Base-by-base conservation (phyloP, 1,140 invertebrate species). In the Panagrolaimus sp. region DNA sequence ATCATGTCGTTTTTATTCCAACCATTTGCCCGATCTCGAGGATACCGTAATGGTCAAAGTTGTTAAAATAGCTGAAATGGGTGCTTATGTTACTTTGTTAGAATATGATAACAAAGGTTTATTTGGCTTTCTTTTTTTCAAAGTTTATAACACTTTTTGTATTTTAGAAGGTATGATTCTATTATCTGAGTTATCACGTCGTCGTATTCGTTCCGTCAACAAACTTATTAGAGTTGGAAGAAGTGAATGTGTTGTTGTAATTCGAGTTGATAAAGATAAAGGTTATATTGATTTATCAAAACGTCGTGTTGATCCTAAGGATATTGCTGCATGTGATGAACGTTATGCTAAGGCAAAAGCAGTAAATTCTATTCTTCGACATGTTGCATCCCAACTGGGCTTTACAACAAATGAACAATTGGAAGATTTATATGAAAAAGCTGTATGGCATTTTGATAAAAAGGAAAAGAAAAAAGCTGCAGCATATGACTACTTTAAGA, bases 11-110 rank as follows among this genome's bases (percentile, higher is more conserved):
- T 98, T 93, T 89, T 99, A 98, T 83, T 90, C 91, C 78, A 91
- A 97, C 84, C 92, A 92, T 81, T 98, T 96, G 86, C 96, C 96
- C 0, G 95, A 98, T 84, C 89, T 96, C 43, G 96, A 99, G 79
- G 96, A 98, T 89, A 94, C 98, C 42, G 96, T 99, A 11, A 96
- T 98, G 93, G 96, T 98, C 5, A 99, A 96, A 84, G 96, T 99
- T 1, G 87, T 92, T 14, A 92, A 92, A 73, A 98, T 99, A 77
- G 95, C 94, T 44, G 95, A 98, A 86, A 98, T 99, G 95, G 96
- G 96, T 69, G 96, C 96, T 5, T 99, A 99, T 84, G 96, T 75
- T 11, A 76, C 96, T 84, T 85, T 99, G 62, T 85, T 98, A 64
- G 96, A 98, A 86, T 99, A 98, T 83, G 97, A 99, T 84, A 95